phyloP scores from a whole-genome alignment of 2,113 vertebrate species.

The Trichechus manatus region DNA sequence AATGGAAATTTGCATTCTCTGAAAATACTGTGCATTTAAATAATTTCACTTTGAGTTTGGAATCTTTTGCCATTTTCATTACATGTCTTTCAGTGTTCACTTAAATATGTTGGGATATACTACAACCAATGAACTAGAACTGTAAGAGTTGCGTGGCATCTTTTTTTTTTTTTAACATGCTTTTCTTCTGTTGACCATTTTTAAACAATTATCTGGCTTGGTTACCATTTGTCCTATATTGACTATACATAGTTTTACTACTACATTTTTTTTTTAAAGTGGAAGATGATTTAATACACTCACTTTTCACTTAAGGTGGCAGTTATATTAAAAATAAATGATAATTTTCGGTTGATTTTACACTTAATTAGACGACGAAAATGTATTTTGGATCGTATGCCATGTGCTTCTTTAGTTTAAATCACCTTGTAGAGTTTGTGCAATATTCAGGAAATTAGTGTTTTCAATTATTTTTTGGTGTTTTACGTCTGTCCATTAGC shows the following conservation, averaged over 20 bases:
- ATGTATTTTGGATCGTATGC: neutral
- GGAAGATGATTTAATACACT: neutral
- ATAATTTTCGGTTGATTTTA: neutral
- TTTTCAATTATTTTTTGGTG: neutral
- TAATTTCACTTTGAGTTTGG: neutral
- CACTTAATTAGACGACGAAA: neutral
- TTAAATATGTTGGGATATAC: neutral
- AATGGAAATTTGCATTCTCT: neutral
- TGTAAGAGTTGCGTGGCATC: neutral
- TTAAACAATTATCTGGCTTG: neutral
- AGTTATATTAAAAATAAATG: neutral
- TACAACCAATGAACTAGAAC: fast-evolving
- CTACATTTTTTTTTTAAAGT: neutral
- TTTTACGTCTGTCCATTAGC: neutral
- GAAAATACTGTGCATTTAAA: neutral
- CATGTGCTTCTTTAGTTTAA: fast-evolving
- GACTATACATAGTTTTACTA: neutral
- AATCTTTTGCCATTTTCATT: neutral
- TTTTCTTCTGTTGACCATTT: neutral
- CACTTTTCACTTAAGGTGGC: neutral
- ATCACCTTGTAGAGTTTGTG: neutral
- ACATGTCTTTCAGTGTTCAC: too few relatives aligned
- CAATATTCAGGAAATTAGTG: neutral
- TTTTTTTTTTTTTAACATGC: fast-evolving
- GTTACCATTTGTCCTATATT: fast-evolving